phyloP scores from a whole-genome alignment of 37 sponge, comb jelly and placozoan species.

The Aplysina aerophoba region DNA sequence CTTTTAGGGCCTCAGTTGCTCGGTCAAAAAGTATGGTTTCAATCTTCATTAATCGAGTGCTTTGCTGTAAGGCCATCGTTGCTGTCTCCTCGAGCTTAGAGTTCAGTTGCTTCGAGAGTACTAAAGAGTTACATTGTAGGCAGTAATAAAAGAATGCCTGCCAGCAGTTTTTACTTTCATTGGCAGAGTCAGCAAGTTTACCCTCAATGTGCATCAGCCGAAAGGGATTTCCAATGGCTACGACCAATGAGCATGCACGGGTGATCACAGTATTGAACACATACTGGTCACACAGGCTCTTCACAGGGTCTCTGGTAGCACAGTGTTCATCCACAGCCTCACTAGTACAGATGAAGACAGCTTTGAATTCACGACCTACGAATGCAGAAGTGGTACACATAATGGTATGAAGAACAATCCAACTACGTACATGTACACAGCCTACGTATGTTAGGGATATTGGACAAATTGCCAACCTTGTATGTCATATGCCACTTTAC shows the following conservation, averaged over 20 bases:
- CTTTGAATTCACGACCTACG: slow-evolving; percentile 64
- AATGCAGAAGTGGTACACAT: not conserved
- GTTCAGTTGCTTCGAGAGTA: slow-evolving; percentile 15
- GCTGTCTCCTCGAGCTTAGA: slow-evolving; percentile 32
- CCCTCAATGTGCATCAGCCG: slow-evolving; percentile 43
- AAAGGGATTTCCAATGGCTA: slow-evolving; percentile 68
- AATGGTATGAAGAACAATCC: no score
- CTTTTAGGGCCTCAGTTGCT: no score
- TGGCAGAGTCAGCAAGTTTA: not conserved
- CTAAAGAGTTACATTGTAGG: not conserved
- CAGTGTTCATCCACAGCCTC: slow-evolving; percentile 43
- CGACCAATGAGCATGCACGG: slow-evolving; percentile 56
- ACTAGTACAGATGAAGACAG: slow-evolving; percentile 66
- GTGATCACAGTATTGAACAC: slow-evolving; percentile 83
- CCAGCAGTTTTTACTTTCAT: slow-evolving; percentile 31
- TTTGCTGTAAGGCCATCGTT: not conserved
- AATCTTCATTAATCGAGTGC: no score
- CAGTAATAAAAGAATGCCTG: slow-evolving; percentile 18
- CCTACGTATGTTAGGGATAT: no score
- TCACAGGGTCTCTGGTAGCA: slow-evolving; percentile 44
- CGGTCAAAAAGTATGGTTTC: no score
- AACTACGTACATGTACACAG: no score
- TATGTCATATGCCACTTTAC: no score
- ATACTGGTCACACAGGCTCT: slow-evolving; percentile 68
- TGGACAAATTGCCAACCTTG: no score